Evolutionary conservation across 2,888 invertebrate species (phyloP).

Genomic region (Hydriomena furcata): DNA sequence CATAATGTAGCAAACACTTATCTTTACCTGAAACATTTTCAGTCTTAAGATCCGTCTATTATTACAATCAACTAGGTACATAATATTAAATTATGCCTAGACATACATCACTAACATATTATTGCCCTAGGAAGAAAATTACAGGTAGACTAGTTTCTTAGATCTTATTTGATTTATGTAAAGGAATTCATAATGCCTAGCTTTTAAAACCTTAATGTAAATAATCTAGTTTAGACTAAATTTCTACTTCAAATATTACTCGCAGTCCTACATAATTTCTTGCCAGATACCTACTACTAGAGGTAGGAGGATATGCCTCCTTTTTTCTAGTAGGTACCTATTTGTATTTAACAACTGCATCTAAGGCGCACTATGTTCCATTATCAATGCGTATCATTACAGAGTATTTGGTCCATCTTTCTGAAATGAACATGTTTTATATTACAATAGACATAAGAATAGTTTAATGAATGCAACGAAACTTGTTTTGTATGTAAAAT

Average conservation of each 20-base stretch:
- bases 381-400: neutral
- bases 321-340: slow-evolving; percentile 12
- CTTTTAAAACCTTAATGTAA: neutral
- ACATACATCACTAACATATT: slow-evolving; percentile 33
- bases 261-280: too few species aligned
- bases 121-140: slow-evolving; percentile 33
- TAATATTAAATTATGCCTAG: slow-evolving; percentile 26
- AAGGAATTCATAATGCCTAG: neutral
- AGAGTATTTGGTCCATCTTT: slow-evolving; percentile 23
- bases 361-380: neutral
- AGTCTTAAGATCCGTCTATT: slow-evolving; percentile 79
- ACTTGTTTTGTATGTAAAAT: too few species aligned
- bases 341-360: neutral
- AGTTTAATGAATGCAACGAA: too few species aligned
- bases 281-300: too few species aligned
- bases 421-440: slow-evolving; percentile 21
- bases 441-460: too few species aligned
- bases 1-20: slow-evolving; percentile 44
- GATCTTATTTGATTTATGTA: neutral
- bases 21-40: slow-evolving; percentile 46
- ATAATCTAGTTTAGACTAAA: too few species aligned
- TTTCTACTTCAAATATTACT: too few species aligned
- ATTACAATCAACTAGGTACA: slow-evolving; percentile 48
- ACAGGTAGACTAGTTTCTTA: neutral
- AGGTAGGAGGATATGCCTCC: too few species aligned